Conservation (phyloP, 1,140 invertebrate species). For the Oncopeltus fasciatus region DNA sequence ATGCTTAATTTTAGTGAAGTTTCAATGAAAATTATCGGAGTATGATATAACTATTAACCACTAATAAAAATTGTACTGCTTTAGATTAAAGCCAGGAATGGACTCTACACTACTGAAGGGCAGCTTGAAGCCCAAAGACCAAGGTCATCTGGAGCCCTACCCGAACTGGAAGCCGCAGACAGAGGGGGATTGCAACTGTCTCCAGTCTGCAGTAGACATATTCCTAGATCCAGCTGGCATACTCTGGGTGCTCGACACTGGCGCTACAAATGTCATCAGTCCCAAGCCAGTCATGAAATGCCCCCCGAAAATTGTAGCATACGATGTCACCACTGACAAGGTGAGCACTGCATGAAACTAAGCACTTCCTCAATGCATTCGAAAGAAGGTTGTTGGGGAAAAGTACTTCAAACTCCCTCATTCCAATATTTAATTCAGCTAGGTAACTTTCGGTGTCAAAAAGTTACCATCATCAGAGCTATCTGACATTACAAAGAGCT, state of each 20-base stretch:
- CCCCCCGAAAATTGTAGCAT: slow-evolving; percentile 47
- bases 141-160: slow-evolving; percentile 37
- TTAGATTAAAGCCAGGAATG: slow-evolving; percentile 9
- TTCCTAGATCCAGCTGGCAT: slow-evolving; percentile 40
- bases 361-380: background rate
- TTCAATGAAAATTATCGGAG: too few species aligned
- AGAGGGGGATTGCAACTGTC: slow-evolving; percentile 42
- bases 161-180: slow-evolving; percentile 46
- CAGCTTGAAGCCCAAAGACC: slow-evolving; percentile 30
- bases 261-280: slow-evolving; percentile 39
- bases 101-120: slow-evolving; percentile 22
- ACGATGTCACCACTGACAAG: slow-evolving; percentile 41
- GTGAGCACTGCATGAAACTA: slow-evolving; percentile 20
- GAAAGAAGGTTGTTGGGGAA: too few species aligned
- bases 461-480: too few species aligned
- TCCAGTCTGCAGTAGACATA: slow-evolving; percentile 45
- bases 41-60: too few species aligned
- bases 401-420: background rate
- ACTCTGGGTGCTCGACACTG: slow-evolving; percentile 52
- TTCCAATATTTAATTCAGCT: too few species aligned
- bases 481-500: too few species aligned
- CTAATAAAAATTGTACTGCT: too few species aligned
- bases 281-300: slow-evolving; percentile 41
- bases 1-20: too few species aligned
- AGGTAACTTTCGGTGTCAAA: too few species aligned